Evolutionary conservation across 2,113 vertebrate species (phyloP).

Genomic region (Pygoscelis adeliae): DNA sequence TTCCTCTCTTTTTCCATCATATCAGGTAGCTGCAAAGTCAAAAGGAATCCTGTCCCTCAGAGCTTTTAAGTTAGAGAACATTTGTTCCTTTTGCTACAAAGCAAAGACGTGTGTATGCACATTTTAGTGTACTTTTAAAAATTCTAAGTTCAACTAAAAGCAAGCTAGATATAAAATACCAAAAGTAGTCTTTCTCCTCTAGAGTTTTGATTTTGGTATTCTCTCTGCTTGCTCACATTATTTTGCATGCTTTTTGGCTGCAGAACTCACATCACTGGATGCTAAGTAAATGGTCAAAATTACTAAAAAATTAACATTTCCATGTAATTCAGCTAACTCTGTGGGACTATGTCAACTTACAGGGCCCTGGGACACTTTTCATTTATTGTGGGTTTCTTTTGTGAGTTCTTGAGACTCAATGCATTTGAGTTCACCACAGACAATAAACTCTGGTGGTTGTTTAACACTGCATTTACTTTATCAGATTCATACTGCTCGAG

Average conservation of each 20-base stretch:
- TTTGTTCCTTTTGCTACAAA: not conserved
- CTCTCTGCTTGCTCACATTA: not conserved
- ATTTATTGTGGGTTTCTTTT: not conserved
- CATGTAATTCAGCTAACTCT: not conserved
- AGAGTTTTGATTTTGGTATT: not conserved
- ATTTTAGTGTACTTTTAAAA: not conserved
- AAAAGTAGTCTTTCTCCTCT: not conserved
- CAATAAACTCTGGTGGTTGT: not conserved
- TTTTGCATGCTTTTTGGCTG: not conserved
- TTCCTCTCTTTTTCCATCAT: not conserved
- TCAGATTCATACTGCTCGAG: not conserved
- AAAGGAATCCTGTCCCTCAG: not conserved
- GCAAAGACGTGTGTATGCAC: not conserved
- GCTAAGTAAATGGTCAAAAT: not conserved
- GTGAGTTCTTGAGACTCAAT: not conserved
- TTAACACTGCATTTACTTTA: not conserved
- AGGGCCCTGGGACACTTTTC: not conserved
- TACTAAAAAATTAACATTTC: not conserved
- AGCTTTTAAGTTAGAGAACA: not conserved
- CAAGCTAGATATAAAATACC: not conserved
- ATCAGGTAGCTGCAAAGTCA: not conserved
- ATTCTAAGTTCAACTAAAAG: not conserved
- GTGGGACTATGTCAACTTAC: not conserved
- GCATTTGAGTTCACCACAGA: not conserved
- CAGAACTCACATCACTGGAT: not conserved